These are phyloP conservation scores for Aphelenchoides besseyi DNA, from an alignment of 1,140 invertebrate species.

Conservation along the genomic window DNA sequence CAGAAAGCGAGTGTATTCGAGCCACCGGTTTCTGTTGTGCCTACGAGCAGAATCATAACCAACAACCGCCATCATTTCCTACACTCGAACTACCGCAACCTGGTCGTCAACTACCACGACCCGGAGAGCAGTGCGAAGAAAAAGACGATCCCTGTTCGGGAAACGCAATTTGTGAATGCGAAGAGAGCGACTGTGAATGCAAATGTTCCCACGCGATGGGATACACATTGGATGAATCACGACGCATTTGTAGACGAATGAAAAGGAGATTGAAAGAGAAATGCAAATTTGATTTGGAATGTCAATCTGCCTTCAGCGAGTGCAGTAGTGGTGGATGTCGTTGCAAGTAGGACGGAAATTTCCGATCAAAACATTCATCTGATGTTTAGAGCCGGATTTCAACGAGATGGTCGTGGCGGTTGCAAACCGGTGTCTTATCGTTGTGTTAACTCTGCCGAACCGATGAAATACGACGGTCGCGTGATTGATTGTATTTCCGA, in stretches of 20 bases:
- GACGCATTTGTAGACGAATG: constrained; percentile 44
- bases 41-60: background rate
- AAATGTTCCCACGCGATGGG: constrained; percentile 51
- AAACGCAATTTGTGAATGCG: constrained; percentile 18
- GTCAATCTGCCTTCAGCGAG: constrained; percentile 51
- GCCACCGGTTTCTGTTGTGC: constrained; percentile 53
- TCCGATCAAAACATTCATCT: too few species aligned
- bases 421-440: constrained; percentile 51
- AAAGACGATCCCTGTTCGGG: constrained; percentile 22
- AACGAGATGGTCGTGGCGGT: constrained; percentile 50
- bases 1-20: constrained; percentile 35
- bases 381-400: constrained; percentile 51
- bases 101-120: background rate
- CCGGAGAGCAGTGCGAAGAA: constrained; percentile 11
- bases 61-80: background rate
- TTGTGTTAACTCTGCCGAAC: constrained; percentile 44
- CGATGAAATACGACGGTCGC: constrained; percentile 35
- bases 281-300: constrained; percentile 52
- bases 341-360: too few species aligned
- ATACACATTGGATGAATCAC: constrained; percentile 41
- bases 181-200: constrained; percentile 35
- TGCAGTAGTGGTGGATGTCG: constrained; percentile 50
- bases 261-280: constrained; percentile 51
- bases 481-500: constrained; percentile 29
- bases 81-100: background rate